Evolutionary conservation across 2,113 vertebrate species (phyloP).

Genomic region (Corythoichthys intestinalis): DNA sequence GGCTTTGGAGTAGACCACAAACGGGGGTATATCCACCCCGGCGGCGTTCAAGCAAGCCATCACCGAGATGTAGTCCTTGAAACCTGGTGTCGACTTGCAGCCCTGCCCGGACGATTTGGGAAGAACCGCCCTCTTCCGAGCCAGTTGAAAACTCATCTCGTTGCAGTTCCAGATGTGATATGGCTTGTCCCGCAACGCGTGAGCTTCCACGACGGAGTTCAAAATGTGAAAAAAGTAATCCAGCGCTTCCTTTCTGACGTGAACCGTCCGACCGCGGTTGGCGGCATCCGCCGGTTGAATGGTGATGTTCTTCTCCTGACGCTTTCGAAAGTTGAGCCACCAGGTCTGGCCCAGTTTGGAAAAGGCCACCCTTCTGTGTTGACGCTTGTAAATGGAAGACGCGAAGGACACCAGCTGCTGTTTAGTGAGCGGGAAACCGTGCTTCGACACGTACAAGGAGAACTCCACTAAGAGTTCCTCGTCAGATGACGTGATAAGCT

Average conservation of each 20-base stretch:
- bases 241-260: constrained; percentile 58
- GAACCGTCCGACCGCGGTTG: constrained; percentile 49
- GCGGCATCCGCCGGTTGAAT: constrained; percentile 58
- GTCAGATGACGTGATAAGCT: constrained; percentile 60
- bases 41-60: constrained; percentile 59
- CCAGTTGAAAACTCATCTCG: constrained; percentile 56
- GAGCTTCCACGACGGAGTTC: constrained; percentile 41
- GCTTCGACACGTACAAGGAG: constrained; percentile 59
- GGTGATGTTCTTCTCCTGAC: constrained; percentile 63
- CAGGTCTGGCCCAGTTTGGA: constrained; percentile 67
- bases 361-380: constrained; percentile 61
- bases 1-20: constrained; percentile 63
- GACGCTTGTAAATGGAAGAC: constrained; percentile 64
- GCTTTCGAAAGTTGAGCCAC: constrained; percentile 67
- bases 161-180: constrained; percentile 59
- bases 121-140: constrained; percentile 46
- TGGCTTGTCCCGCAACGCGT: constrained; percentile 47
- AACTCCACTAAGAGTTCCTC: constrained; percentile 63
- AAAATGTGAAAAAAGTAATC: constrained; percentile 60
- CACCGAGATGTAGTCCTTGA: constrained; percentile 56
- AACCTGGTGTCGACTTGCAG: constrained; percentile 39
- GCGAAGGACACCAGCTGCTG: constrained; percentile 67
- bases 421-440: constrained; percentile 66
- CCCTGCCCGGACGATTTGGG: constrained; percentile 51
- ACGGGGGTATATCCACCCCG: constrained; percentile 57